Evolutionary conservation across 2,888 invertebrate species (phyloP).

Genomic region (Poecilus cupreus): DNA sequence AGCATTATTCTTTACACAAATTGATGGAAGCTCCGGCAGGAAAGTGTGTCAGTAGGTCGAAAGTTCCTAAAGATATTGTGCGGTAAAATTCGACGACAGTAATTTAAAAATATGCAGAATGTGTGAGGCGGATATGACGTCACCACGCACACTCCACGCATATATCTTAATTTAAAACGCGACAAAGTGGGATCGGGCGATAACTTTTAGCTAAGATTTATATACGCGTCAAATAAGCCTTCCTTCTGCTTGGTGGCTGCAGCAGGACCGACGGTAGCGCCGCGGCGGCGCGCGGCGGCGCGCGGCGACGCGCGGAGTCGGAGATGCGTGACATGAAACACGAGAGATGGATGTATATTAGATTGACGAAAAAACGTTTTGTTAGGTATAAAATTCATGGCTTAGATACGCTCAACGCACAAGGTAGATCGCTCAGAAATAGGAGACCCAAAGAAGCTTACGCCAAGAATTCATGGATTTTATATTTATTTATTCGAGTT

Average conservation of each 20-base stretch:
- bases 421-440: no score
- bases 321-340: neutral
- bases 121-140: neutral
- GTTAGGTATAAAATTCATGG: no score
- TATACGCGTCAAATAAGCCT: neutral
- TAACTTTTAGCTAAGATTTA: slow-evolving; percentile 32
- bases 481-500: no score
- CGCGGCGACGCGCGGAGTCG: neutral
- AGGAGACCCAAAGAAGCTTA: no score
- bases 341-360: neutral
- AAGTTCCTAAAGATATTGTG: no score
- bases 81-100: slow-evolving; percentile 10
- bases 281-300: neutral
- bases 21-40: no score
- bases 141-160: slow-evolving; percentile 15
- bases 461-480: no score
- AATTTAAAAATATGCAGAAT: slow-evolving; percentile 31
- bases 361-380: neutral
- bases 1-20: no score
- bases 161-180: slow-evolving; percentile 29
- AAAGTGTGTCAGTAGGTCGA: no score
- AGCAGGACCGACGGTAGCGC: neutral
- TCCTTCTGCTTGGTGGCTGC: no score
- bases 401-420: no score
- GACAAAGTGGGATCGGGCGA: slow-evolving; percentile 41